Evolutionary conservation across 2,113 vertebrate genomes (phyloP), one percentile per base, ranked within the genome.

Genomic region (Synodontis membranacea): DNA sequence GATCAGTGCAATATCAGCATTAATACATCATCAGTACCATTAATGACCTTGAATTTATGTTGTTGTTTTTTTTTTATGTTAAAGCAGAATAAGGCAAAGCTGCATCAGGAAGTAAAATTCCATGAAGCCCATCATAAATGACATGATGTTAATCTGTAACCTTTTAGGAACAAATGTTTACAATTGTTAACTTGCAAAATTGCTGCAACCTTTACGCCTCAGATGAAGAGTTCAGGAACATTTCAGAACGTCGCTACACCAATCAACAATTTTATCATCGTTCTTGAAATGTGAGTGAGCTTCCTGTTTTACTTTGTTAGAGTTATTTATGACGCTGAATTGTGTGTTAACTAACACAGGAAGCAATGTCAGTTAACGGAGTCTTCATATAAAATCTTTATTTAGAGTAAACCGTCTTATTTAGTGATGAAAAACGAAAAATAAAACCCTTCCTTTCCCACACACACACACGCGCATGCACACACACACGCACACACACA

Each of bases 401-500:
- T 3, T 64, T n/a, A n/a, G 56, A 1, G 37, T 68, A 21, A 17
- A 21, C 5, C 4, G 1, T 68, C 19, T 19, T 68, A 19, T 37
- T 21, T 19, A 21, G 14, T 39, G 31, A 37, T 7, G 66, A n/a
- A n/a, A n/a, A n/a, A n/a, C n/a, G n/a, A n/a, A n/a, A n/a, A n/a
- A n/a, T n/a, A n/a, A n/a, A n/a, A n/a, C 37, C 62, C 86, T 89
- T 11, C 23, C 37, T 7, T 34, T 19, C 34, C 21, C 39, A 39
- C 8, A 28, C 68, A 23, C 34, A 34, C 70, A 42, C 70, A 70
- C 17, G 6, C 66, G 42, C 19, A 42, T 37, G 39, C 34, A 14
- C 31, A 37, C 64, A 68, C 64, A 64, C 39, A 74, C 37, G 4
- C 66, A 70, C 68, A 23, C 37, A 28, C 72, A 28, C 88, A 88